Evolutionary conservation across 2,888 invertebrate genomes (phyloP), one percentile per base, ranked within the genome.

Genomic region (Meta bourneti): DNA sequence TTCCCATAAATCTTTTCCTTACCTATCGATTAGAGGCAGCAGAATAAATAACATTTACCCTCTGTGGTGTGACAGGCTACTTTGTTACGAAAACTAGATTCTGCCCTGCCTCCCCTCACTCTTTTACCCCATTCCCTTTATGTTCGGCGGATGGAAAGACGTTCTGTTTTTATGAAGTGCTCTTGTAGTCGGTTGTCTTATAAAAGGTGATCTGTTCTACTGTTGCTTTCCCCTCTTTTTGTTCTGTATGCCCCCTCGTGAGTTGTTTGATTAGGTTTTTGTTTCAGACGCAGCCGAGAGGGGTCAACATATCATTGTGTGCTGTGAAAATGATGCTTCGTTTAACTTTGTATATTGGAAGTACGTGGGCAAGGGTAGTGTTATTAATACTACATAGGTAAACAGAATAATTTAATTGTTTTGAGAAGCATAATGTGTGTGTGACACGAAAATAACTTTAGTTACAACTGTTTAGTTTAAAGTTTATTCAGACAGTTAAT

Each of bases 41-140:
- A 71, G 89, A 79, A 90, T 90, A 90, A 90, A 90, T 90, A 90
- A 79, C 89, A 82, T 75, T 82, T 51, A 52, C 70, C 70, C 80
- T 75, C 89, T 16, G 5, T 34, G 49, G 52, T 54, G 34, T 90
- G 83, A 90, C 89, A 84, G 82, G 89, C 78, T 79, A 90, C 89
- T 90, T 84, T 90, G 89, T 90, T 90, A 78, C 89, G 71, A 83
- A 70, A 82, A 77, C 80, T 61, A 86, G 71, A 78, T 71, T 78
- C 52, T 20, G 61, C 20, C 49, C 19, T 6, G 51, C 70, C 19
- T 6, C 48, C 69, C 70, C 69, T 19, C 20, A 4, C 69, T 19
- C 16, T 20, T 86, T 16, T 61, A 74, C 11, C 11, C 16, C 52
- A 51, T 51, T 77, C 11, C 11, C 48, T 49, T 75, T 19, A 20